phyloP scores from a whole-genome alignment of 2,888 invertebrate species.

The Cosmia trapezina region DNA sequence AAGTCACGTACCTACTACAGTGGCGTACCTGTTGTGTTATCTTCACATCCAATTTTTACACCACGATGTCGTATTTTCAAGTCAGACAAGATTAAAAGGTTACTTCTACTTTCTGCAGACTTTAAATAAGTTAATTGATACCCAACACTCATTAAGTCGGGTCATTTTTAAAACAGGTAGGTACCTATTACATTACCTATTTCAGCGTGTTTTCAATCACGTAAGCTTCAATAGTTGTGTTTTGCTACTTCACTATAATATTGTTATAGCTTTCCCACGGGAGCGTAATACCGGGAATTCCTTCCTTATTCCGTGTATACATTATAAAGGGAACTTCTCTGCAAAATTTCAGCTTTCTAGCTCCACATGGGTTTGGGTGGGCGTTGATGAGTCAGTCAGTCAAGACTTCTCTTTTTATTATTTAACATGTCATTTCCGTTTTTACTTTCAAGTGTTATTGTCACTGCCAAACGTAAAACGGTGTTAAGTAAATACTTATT shows the following conservation, averaged over 20 bases:
- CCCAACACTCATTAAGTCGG: background rate
- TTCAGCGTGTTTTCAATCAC: slow-evolving; percentile 24
- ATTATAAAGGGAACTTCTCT: too few relatives aligned
- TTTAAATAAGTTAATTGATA: background rate
- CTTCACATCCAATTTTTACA: slow-evolving; percentile 5
- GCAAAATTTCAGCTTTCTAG: too few relatives aligned
- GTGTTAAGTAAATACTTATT: background rate
- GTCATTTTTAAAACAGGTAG: background rate
- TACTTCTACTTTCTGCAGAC: background rate
- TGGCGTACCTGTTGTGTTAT: slow-evolving; percentile 17
- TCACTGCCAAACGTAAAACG: background rate
- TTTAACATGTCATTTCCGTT: too few relatives aligned
- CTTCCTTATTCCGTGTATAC: too few relatives aligned
- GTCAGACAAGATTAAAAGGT: background rate
- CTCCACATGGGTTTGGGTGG: too few relatives aligned
- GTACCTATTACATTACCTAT: background rate
- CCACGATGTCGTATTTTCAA: background rate
- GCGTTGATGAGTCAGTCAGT: too few relatives aligned
- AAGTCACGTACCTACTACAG: slow-evolving; percentile 35
- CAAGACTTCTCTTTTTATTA: too few relatives aligned
- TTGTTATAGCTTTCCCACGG: too few relatives aligned
- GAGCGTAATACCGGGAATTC: too few relatives aligned
- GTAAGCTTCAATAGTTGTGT: slow-evolving; percentile 9
- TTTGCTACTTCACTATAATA: slow-evolving; percentile 2
- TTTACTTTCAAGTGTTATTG: too few relatives aligned